phyloP scores from a whole-genome alignment of 2,888 invertebrate genomes.

The Troides aeacus region DNA sequence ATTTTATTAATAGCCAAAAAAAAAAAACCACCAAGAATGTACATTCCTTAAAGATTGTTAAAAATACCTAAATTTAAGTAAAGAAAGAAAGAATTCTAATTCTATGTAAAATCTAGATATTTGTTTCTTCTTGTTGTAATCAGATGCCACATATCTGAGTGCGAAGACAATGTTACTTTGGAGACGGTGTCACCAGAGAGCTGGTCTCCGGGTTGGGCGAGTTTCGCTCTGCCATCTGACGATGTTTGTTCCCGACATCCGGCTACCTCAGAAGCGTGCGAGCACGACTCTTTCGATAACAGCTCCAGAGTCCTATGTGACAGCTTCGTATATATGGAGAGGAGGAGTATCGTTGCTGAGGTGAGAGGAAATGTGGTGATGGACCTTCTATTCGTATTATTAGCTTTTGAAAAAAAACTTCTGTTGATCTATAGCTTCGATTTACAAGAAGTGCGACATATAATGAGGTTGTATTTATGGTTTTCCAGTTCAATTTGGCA shows the following conservation, averaged over 20 bases:
- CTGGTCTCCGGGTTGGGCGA: conserved; percentile 50
- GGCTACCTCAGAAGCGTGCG: conserved; percentile 47
- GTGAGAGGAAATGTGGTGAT: conserved; percentile 44
- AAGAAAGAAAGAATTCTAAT: no score
- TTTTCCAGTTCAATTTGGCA: conserved; percentile 80
- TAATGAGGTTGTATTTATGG: not conserved
- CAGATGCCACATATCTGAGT: conserved; percentile 78
- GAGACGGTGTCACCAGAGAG: conserved; percentile 39
- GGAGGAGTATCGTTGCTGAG: conserved; percentile 77
- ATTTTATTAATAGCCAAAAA: no score
- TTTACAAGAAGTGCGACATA: no score
- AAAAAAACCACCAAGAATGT: no score
- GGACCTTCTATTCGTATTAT: no score
- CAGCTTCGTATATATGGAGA: conserved; percentile 68
- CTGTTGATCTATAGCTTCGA: no score
- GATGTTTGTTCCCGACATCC: conserved; percentile 54
- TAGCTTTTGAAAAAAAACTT: no score
- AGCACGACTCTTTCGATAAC: conserved; percentile 58
- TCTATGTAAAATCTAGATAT: no score
- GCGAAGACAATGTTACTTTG: conserved; percentile 57
- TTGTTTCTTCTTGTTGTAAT: not conserved
- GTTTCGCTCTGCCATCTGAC: conserved; percentile 48
- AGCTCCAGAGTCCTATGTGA: conserved; percentile 55
- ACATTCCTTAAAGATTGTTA: no score
- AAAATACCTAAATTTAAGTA: no score